Evolutionary conservation across 2,888 invertebrate species (phyloP), one percentile per base, ranked within the genome.

Genomic region (Drosophila atroscutellata): DNA sequence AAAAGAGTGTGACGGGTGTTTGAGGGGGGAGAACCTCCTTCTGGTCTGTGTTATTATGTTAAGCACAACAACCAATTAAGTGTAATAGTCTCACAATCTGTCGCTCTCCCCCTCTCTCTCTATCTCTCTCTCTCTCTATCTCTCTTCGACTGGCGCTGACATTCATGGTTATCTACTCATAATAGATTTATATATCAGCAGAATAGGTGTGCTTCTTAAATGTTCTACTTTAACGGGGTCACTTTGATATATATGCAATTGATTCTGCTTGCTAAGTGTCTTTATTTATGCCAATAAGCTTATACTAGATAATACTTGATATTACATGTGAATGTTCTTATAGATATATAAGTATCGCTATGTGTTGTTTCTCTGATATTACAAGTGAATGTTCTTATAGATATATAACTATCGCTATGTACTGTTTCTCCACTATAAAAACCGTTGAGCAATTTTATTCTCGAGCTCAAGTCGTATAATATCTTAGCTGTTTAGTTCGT

Each of bases 31-130:
- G 6, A 85, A 88, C 80, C 83, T 86, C 79, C 78, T 64, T 54
- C 20, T 34, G 52, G 26, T 45, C 67, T 47, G 2, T 28, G 70
- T 90, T 86, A 88, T 86, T 87, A 88, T 87, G 86, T 83, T 90
- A 76, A 82, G 72, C 74, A 86, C 77, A 87, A 90, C 90, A 88
- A 83, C 73, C 86, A 85, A 86, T 90, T 89, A 90, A 67, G 72
- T 81, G 77, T 75, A 69, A 59, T 64, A 78, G 67, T 66, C 58
- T 52, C 52, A 51, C 32, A 54, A 61, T 57, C 55, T 59, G 45
- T 55, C 60, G 49, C 32, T 39, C 49, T 64, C 15, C 51, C 26
- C 24, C 7, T 26, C 58, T 58, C 49, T 18, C n/a, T 9, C 34
- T 18, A 1, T 3, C 4, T 24, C 2, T 4, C 26, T 7, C 34